Percentiles rank a stretch among this genome's conserved stretches.
Evolutionary conservation across 2,888 invertebrate species (phyloP).

Genomic region (Chelonus formosanus): DNA sequence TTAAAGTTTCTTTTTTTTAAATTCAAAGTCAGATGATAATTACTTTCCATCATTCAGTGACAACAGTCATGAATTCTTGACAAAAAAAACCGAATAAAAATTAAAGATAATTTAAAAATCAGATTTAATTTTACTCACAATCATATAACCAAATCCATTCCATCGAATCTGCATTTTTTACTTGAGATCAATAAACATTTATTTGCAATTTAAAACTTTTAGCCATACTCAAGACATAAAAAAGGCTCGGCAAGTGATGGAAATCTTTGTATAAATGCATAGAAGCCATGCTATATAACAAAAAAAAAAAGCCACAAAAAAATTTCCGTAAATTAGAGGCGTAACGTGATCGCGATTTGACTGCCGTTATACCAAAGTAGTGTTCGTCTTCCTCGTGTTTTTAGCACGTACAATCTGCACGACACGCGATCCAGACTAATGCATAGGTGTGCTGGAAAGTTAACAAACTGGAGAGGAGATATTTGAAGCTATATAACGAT

Average conservation of each 20-base stretch:
- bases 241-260: slow-evolving; percentile 3
- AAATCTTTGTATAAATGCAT: background rate
- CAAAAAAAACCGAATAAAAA: no score
- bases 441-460: slow-evolving; percentile 6
- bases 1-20: no score
- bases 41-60: no score
- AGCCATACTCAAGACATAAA: slow-evolving; percentile 14
- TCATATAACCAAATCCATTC: no score
- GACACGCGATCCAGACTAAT: slow-evolving; percentile 29
- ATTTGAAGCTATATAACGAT: slow-evolving; percentile 41
- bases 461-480: background rate
- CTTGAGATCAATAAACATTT: no score
- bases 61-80: no score
- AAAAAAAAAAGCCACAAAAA: slow-evolving; percentile 1
- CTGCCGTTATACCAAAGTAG: slow-evolving; percentile 8
- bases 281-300: background rate
- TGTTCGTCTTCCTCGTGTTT: slow-evolving; percentile 24
- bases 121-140: no score
- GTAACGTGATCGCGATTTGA: slow-evolving; percentile 34
- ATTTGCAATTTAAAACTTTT: no score
- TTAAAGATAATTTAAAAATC: no score
- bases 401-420: slow-evolving; percentile 9
- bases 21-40: no score
- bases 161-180: no score
- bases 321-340: slow-evolving; percentile 34